Conservation (phyloP, 2,797 vertebrate species). For the Eremophila alpestris region DNA sequence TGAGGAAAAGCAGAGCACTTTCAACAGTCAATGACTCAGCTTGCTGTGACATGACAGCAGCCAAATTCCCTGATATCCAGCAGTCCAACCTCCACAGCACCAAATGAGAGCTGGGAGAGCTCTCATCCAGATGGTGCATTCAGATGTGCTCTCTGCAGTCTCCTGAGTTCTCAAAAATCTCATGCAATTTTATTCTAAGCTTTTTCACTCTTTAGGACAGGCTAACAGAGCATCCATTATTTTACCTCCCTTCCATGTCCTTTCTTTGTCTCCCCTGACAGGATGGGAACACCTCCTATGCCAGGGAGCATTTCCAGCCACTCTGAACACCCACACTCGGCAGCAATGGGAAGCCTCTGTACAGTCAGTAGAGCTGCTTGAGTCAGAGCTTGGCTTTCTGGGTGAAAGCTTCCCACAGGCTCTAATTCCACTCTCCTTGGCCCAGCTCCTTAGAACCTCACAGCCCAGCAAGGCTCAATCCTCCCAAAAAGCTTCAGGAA, state of each 20-base stretch:
- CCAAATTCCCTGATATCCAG: background rate
- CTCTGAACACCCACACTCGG: rapidly evolving
- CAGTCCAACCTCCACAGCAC: background rate
- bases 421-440: background rate
- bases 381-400: slow-evolving; percentile 2
- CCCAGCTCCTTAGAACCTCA: background rate
- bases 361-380: background rate
- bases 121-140: background rate
- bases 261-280: background rate
- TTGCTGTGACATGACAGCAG: background rate
- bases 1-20: background rate
- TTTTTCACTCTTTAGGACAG: background rate
- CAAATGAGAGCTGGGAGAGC: background rate
- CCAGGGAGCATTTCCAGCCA: background rate
- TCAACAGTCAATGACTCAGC: background rate
- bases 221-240: background rate
- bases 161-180: background rate
- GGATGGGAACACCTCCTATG: background rate
- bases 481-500: background rate
- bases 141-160: background rate
- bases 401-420: background rate
- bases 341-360: background rate
- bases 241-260: background rate
- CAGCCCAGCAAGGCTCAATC: background rate
- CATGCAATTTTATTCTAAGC: background rate